Base-by-base conservation (phyloP, 2,888 invertebrate genomes). In the Caenorhabditis becei region DNA sequence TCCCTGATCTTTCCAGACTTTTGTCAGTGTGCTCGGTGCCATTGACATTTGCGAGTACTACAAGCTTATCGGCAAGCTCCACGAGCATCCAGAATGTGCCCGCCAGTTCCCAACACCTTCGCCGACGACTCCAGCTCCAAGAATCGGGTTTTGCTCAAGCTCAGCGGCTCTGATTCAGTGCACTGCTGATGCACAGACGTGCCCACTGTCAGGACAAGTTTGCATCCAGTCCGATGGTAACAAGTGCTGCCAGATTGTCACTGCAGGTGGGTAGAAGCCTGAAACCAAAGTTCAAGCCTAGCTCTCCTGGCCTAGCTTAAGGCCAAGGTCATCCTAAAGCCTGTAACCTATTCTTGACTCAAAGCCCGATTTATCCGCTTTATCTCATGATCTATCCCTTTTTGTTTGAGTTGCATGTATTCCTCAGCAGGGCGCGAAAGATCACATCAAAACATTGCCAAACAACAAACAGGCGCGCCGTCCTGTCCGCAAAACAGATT, bases 161-260 rank as follows among this genome's bases (percentile, higher is more conserved):
- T 80, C 84, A 18, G 86, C 89, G 11, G 88, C 89, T 14, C 82
- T 90, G 58, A 85, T 90, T 41, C 88, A 88, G 66, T 90, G 90
- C 75, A 89, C 89, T 1, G 84, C 87, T 8, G 90, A 90, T 54
- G 77, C 81, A 11, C 80, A 86, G 24, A 87, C 85, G n/a, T 90
- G 90, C 74, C 89, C 90, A 18, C 82, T 88, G 16, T 87, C 87
- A 20, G 89, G 90, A 1, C 90, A 90, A 70, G 84, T 90, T 14
- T 90, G 90, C 71, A 85, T 87, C 37, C 88, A 88, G 59, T 87
- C 87, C 0, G 90, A 90, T 77, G 88, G 89, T n/a, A 83, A 88
- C 67, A 86, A 85, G 65, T 90, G 90, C 69, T 90, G 90, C 54
- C 90, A 90, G 65, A 86, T 86, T 69, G 86, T 88, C 35, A 85